These are phyloP conservation scores for Cinclus mexicanus DNA, from an alignment of 2,113 vertebrate genomes.

Conservation along the genomic window DNA sequence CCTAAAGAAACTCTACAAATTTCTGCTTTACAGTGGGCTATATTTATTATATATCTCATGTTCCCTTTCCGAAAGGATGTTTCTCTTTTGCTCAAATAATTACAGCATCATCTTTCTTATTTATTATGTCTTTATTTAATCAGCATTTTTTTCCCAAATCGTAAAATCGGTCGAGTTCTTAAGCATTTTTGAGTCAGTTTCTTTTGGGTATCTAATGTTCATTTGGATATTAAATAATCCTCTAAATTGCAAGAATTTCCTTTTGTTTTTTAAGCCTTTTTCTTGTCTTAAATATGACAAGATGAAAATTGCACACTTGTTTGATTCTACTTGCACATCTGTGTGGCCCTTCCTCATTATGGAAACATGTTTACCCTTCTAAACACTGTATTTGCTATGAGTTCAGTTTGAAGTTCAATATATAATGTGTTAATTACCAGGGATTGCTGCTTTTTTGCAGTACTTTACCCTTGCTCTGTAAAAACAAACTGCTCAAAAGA, in stretches of 20 bases:
- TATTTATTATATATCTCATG: not conserved
- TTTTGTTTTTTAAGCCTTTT: not conserved
- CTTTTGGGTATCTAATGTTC: not conserved
- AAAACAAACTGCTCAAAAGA: not conserved
- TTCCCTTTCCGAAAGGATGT: not conserved
- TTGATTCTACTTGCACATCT: not conserved
- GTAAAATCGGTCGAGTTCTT: not conserved
- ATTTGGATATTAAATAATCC: not conserved
- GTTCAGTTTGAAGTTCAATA: not conserved
- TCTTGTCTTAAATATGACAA: not conserved
- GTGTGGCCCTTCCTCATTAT: not conserved
- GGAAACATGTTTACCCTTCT: not conserved
- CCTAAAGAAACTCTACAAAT: not conserved
- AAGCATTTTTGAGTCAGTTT: not conserved
- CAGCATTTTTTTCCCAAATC: not conserved
- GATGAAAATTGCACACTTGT: not conserved
- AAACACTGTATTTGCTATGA: not conserved
- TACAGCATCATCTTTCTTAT: not conserved
- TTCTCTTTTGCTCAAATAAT: not conserved
- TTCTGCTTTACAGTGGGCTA: not conserved
- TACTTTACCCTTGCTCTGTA: not conserved
- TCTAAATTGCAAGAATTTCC: not conserved
- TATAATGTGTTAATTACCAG: not conserved
- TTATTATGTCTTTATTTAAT: not conserved
- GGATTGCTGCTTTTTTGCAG: not conserved